Percentiles rank a stretch among this genome's conserved stretches.
Evolutionary conservation across 2,797 vertebrate species (phyloP).

Genomic region (Hydrophis major): DNA sequence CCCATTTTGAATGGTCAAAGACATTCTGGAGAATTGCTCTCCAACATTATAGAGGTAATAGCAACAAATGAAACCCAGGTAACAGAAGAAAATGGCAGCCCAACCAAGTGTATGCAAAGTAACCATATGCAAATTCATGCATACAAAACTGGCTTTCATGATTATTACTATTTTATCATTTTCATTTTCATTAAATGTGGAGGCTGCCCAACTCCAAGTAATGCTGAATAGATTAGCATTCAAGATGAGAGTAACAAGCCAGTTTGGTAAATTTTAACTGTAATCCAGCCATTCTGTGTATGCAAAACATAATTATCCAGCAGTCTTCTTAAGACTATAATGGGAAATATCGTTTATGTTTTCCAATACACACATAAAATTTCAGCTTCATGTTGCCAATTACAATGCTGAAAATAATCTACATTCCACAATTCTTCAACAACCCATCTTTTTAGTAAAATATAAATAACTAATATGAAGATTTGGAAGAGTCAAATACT

Average conservation of each 20-base stretch:
- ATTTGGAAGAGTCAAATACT: background rate
- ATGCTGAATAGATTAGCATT: background rate
- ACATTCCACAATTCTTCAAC: background rate
- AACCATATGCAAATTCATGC: background rate
- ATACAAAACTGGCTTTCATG: background rate
- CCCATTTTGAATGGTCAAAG: background rate
- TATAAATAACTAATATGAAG: background rate
- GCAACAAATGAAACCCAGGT: background rate
- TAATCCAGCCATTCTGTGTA: background rate
- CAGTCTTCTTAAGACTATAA: background rate
- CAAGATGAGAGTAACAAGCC: background rate
- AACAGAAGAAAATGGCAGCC: background rate
- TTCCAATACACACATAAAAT: background rate
- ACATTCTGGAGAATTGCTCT: background rate
- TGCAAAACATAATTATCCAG: background rate
- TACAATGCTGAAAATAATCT: background rate
- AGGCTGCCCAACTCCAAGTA: background rate
- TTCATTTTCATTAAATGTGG: background rate
- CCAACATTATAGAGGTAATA: background rate
- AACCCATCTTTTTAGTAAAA: background rate
- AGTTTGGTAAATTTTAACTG: background rate
- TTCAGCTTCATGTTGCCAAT: background rate
- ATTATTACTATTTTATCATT: background rate
- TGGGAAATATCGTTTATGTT: background rate
- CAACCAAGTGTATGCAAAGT: background rate